Evolutionary conservation across 2,797 vertebrate genomes (phyloP).

Genomic region (Argentina silus): DNA sequence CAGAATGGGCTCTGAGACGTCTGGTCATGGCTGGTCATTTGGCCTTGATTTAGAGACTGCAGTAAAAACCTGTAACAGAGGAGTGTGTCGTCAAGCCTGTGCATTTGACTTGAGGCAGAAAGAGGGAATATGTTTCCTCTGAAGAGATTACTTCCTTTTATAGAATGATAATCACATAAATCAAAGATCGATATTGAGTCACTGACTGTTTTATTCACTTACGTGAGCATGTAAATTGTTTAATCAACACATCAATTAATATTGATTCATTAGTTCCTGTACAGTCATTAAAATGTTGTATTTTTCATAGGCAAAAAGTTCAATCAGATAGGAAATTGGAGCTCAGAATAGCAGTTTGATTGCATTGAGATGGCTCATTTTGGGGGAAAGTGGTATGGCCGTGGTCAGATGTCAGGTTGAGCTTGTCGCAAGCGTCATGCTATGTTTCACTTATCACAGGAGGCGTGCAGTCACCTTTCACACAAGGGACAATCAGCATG

Average conservation of each 20-base stretch:
- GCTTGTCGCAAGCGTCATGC: conserved; percentile 14
- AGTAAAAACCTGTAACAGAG: conserved; percentile 17
- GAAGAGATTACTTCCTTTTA: background rate
- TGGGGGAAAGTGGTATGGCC: too few relatives aligned
- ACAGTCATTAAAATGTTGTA: background rate
- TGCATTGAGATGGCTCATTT: background rate
- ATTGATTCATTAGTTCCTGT: background rate
- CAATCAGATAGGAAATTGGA: background rate
- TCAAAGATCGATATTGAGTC: conserved; percentile 13
- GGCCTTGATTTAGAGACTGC: conserved; percentile 30
- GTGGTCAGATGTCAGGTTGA: conserved; percentile 7
- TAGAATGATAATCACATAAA: background rate
- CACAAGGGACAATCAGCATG: conserved; percentile 40
- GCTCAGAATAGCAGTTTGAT: background rate
- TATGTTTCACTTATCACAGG: conserved; percentile 24
- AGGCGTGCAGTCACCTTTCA: conserved; percentile 27
- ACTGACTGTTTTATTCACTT: background rate
- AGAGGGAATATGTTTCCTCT: background rate
- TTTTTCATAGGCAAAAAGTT: background rate
- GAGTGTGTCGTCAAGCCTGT: conserved; percentile 22
- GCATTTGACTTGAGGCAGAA: conserved; percentile 18
- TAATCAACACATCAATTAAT: background rate
- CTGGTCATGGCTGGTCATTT: conserved; percentile 52
- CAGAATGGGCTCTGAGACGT: conserved; percentile 55
- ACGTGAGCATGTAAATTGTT: background rate